Conservation (phyloP, 2,888 invertebrate species). For the Pandemis corylana region DNA sequence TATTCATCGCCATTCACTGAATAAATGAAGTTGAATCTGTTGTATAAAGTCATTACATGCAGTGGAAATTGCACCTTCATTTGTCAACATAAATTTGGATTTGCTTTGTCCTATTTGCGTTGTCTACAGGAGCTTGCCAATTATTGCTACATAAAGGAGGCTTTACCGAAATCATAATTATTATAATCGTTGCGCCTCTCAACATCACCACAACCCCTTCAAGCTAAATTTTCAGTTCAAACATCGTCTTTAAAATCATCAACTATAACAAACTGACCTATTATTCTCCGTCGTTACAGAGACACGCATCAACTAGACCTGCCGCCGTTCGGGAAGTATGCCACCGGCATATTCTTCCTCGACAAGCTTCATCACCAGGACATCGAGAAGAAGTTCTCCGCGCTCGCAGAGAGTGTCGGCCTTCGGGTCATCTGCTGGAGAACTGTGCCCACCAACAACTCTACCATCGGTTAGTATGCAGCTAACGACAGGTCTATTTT, state of each 20-base stretch:
- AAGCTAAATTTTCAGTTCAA: background rate
- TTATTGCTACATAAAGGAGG: too few species aligned
- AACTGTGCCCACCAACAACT: conserved; percentile 94
- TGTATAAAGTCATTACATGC: too few species aligned
- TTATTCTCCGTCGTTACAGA: conserved; percentile 78
- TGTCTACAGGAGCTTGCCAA: too few species aligned
- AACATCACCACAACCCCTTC: background rate
- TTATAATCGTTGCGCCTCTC: background rate
- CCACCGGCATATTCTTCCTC: conserved; percentile 98
- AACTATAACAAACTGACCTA: background rate
- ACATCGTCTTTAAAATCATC: too few species aligned
- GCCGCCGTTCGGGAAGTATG: conserved; percentile 95
- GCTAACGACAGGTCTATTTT: background rate
- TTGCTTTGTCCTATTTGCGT: too few species aligned
- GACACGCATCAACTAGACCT: conserved; percentile 92
- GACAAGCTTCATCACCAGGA: conserved; percentile 92
- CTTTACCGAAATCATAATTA: too few species aligned
- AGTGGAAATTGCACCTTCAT: too few species aligned
- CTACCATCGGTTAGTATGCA: conserved; percentile 89
- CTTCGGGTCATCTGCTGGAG: conserved; percentile 97
- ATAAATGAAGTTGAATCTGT: too few species aligned
- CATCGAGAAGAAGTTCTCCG: conserved; percentile 92
- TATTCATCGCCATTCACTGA: too few species aligned
- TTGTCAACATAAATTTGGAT: too few species aligned
- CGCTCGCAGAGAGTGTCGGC: conserved; percentile 91